Evolutionary conservation across 2,113 vertebrate genomes (phyloP).

Genomic region (Plecotus auritus): DNA sequence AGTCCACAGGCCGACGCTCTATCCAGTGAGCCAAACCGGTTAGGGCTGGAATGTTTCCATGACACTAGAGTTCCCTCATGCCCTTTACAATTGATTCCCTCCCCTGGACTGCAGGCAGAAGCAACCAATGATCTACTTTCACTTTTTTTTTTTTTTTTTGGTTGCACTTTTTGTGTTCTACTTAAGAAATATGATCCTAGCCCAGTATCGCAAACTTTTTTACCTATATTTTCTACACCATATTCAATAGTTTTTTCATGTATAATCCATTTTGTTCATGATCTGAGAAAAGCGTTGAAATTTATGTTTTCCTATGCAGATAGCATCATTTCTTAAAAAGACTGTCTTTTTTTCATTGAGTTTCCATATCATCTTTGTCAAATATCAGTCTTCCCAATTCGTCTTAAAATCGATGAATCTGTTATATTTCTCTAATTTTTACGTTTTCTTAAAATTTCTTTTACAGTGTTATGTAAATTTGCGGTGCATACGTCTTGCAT

Average conservation of each 20-base stretch:
- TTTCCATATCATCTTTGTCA: neutral
- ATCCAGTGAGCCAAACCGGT: no score
- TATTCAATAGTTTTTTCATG: neutral
- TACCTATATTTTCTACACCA: neutral
- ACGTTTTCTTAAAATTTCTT: neutral
- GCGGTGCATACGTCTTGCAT: neutral
- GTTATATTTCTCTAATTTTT: neutral
- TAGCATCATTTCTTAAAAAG: neutral
- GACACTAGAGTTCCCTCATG: accelerated
- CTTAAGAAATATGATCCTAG: neutral
- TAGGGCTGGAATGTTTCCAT: neutral
- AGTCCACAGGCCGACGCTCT: no score
- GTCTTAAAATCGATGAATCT: neutral
- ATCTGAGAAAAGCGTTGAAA: neutral
- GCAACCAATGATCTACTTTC: neutral
- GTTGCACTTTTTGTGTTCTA: neutral
- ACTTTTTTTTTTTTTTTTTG: neutral
- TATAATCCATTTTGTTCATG: neutral
- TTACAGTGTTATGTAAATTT: neutral
- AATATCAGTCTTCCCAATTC: neutral
- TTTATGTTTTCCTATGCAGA: neutral
- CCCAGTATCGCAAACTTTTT: neutral
- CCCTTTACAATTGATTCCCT: neutral
- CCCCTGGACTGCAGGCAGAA: neutral
- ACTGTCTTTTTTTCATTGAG: neutral